A percentile compares a stretch with the other conserved stretches of the same genome.
Evolutionary conservation across 1,140 invertebrate genomes (phyloP).

Genomic region (Eumeta japonica): DNA sequence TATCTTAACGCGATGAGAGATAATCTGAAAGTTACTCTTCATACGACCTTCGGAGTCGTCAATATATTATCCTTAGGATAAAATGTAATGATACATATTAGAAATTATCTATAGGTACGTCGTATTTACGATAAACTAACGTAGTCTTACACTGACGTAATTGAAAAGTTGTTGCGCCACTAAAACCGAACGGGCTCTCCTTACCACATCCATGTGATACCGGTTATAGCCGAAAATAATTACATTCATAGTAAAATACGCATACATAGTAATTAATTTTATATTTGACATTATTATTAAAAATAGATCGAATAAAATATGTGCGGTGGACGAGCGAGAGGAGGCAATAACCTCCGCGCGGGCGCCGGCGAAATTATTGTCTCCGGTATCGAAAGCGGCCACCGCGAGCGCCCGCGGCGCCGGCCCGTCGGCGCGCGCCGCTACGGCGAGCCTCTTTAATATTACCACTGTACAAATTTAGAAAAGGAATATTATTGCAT

Average conservation of each 20-base stretch:
- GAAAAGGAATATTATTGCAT: too few relatives aligned
- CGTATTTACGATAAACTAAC: constrained; percentile 33
- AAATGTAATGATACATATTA: constrained; percentile 55
- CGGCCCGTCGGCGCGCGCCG: constrained; percentile 4
- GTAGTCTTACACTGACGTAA: constrained; percentile 55
- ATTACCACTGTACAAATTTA: too few relatives aligned
- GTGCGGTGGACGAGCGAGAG: constrained; percentile 54
- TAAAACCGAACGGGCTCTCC: constrained; percentile 47
- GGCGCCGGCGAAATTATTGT: constrained; percentile 41
- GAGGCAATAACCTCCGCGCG: constrained; percentile 36
- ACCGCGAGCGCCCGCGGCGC: background rate
- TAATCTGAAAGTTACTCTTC: constrained; percentile 53
- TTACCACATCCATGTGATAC: too few relatives aligned
- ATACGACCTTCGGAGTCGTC: too few relatives aligned
- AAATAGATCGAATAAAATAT: constrained; percentile 57
- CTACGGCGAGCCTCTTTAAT: constrained; percentile 7
- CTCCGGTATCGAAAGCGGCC: too few relatives aligned
- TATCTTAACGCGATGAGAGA: constrained; percentile 56
- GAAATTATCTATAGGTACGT: constrained; percentile 49
- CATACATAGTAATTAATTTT: constrained; percentile 51
- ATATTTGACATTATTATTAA: constrained; percentile 58
- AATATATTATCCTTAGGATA: constrained; percentile 57
- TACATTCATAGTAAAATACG: constrained; percentile 57
- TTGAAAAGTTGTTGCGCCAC: constrained; percentile 44
- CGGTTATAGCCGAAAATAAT: constrained; percentile 57